Base-by-base conservation (phyloP, 2,888 invertebrate genomes). In the Morinoia aosen region DNA sequence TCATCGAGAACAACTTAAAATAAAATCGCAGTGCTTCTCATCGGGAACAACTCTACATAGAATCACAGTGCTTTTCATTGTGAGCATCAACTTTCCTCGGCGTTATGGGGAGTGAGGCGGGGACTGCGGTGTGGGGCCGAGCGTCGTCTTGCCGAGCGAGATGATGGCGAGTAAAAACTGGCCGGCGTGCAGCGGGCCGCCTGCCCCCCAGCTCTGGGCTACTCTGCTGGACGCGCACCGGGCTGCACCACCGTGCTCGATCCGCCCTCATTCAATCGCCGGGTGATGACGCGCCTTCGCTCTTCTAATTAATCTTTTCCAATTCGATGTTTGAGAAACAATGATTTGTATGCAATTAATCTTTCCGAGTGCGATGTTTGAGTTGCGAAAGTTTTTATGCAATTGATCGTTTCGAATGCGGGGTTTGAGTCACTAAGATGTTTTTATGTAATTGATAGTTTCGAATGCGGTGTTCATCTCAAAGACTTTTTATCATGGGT, bases 141-240 rank as follows among this genome's bases (percentile, higher is more conserved):
- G 76, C 76, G 76, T 33, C 76, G 33, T 16, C 76, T 2, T 16
- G 25, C 8, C 25, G 33, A 76, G 76, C 16, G 16, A 33, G 25
- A 25, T 16, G 19, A 25, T 16, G 19, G 76, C 76, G 76, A 33
- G 33, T 90, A 90, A 90, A 90, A 90, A 90, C 90, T 90, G 48
- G 90, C 48, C 39, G 90, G 7, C 40, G 90, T 40, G 90, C 90
- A 90, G 90, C 90, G 90, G 90, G 12, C 90, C 14, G 39, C 16
- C 90, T 90, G 90, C 90, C 90, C 90, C 48, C 90, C 90, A 90
- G 90, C 90, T 90, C 40, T 90, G 90, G 90, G 90, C 90, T 90
- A 90, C 90, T 12, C 40, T 48, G 90, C 33, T 16, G 90, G 90
- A 48, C 90, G 90, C 90, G 11, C 90, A 39, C 40, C 90, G 12